These are phyloP conservation scores for Caenorhabditis brenneri DNA, from an alignment of 1,140 invertebrate genomes.

Conservation along the genomic window DNA sequence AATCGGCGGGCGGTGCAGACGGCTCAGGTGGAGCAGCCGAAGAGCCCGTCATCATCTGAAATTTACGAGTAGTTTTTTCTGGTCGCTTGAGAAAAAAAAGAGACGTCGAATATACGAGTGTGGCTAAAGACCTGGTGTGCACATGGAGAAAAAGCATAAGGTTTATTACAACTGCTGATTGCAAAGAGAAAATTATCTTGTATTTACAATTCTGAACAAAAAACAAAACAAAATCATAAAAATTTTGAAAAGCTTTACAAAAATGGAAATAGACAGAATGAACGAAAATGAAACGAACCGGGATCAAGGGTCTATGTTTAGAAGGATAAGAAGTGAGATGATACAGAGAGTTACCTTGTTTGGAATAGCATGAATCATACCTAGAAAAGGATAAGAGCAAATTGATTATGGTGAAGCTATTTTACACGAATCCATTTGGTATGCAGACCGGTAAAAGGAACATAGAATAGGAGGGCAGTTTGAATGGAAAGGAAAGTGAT, in stretches of 20 bases:
- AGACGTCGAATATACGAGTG: slow-evolving; percentile 17
- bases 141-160: not conserved
- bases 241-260: not conserved
- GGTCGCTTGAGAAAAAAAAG: not conserved
- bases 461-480: not conserved
- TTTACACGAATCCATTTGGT: not conserved
- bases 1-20: not conserved
- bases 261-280: not conserved
- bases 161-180: not conserved
- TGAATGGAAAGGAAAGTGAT: not conserved
- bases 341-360: not conserved
- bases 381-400: not conserved
- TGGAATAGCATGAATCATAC: not conserved
- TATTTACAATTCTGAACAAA: not conserved
- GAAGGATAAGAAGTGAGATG: not conserved
- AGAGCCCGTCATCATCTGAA: slow-evolving; percentile 34
- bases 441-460: not conserved
- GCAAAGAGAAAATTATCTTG: not conserved
- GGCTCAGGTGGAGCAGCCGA: slow-evolving; percentile 3
- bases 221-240: not conserved
- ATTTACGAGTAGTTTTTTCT: not conserved
- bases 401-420: not conserved
- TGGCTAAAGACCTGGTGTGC: not conserved
- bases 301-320: not conserved
- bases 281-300: not conserved